Evolutionary conservation across 1,140 invertebrate species (phyloP).

Genomic region (Scaptomyza hsui): DNA sequence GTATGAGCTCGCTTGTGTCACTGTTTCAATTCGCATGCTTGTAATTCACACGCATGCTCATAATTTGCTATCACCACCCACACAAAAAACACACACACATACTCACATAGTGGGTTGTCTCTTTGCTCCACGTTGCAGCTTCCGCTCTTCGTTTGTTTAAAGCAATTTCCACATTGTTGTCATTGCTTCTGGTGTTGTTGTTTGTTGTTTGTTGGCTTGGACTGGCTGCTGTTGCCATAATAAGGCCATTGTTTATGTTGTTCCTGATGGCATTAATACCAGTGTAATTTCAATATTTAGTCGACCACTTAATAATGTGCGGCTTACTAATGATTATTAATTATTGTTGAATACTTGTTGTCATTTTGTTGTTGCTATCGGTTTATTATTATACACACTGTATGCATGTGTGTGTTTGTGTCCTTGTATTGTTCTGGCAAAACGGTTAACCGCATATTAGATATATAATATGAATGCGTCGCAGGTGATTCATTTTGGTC

Average conservation of each 20-base stretch:
- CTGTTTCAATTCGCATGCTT: slow-evolving; percentile 75
- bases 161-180: slow-evolving; percentile 76
- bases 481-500: slow-evolving; percentile 46
- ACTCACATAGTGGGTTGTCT: slow-evolving; percentile 30
- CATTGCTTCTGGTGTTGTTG: slow-evolving; percentile 42
- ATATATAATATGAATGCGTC: slow-evolving; percentile 37
- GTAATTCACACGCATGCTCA: slow-evolving; percentile 74
- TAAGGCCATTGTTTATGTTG: slow-evolving; percentile 78
- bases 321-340: slow-evolving; percentile 81
- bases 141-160: slow-evolving; percentile 63
- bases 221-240: slow-evolving; percentile 53
- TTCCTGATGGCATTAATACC: slow-evolving; percentile 71
- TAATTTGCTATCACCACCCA: slow-evolving; percentile 54
- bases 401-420: slow-evolving; percentile 5
- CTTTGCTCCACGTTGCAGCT: slow-evolving; percentile 19
- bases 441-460: slow-evolving; percentile 70
- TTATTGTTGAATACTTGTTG: slow-evolving; percentile 71
- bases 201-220: slow-evolving; percentile 16
- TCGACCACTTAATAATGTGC: slow-evolving; percentile 80
- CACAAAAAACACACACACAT: slow-evolving; percentile 17
- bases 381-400: slow-evolving; percentile 1
- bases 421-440: slow-evolving; percentile 16
- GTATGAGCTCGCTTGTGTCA: slow-evolving; percentile 61
- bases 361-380: slow-evolving; percentile 29
- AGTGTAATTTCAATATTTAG: slow-evolving; percentile 82